These are phyloP conservation scores for Porites divaricata DNA, from an alignment of 92 coral and sea anemone genomes.

Conservation along the genomic window DNA sequence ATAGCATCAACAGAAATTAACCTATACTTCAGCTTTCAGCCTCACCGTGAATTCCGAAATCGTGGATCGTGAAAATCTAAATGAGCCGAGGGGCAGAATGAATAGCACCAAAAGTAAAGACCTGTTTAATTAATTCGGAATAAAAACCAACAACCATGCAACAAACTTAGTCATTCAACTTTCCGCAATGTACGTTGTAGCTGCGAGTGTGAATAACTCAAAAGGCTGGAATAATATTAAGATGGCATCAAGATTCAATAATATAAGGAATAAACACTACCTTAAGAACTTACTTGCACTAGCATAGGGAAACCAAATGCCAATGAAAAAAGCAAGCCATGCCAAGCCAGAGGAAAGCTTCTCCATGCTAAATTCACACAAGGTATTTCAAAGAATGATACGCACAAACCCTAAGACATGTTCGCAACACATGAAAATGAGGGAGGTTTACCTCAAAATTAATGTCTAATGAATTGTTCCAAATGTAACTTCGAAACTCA, in stretches of 20 bases:
- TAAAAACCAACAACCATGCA: too few species aligned
- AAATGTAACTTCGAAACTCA: neutral
- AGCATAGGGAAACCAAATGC: neutral
- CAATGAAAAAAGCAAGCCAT: constrained; percentile 9
- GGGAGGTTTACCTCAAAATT: neutral
- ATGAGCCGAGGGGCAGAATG: too few species aligned
- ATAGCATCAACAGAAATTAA: too few species aligned
- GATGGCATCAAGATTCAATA: neutral
- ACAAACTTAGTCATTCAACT: too few species aligned
- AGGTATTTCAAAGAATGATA: neutral
- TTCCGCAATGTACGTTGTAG: too few species aligned
- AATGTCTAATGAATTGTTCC: neutral
- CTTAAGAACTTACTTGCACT: constrained; percentile 6
- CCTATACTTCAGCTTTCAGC: too few species aligned
- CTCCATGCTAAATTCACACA: constrained; percentile 12
- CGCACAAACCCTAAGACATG: neutral
- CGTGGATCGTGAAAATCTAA: too few species aligned
- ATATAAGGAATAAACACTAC: neutral
- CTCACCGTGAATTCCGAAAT: too few species aligned
- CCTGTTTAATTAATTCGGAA: too few species aligned
- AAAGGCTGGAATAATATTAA: neutral
- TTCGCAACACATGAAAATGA: too few species aligned
- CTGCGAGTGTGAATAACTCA: too few species aligned
- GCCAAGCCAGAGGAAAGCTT: neutral
- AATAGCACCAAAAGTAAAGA: too few species aligned